Percentiles rank a stretch among this genome's conserved stretches.
Evolutionary conservation across 2,113 vertebrate species (phyloP).

Genomic region (Jacana jacana): DNA sequence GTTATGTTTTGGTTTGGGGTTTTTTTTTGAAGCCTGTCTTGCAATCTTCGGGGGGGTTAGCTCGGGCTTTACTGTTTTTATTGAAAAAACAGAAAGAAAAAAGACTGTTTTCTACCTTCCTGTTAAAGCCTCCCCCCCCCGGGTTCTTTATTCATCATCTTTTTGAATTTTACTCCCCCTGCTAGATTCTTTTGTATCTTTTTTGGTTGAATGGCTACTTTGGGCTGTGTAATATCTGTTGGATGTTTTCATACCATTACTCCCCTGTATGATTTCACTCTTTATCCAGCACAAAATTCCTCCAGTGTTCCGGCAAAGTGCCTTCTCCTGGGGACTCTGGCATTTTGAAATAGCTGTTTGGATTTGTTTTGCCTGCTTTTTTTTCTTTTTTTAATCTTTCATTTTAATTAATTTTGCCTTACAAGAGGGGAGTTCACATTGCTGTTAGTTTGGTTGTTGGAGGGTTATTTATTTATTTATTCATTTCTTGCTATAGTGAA

Average conservation of each 20-base stretch:
- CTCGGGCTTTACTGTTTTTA: not conserved
- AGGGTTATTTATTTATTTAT: too few species aligned
- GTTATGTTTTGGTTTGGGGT: not conserved
- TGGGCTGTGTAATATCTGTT: not conserved
- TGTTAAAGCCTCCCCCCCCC: not conserved
- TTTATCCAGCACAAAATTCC: not conserved
- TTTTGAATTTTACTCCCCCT: not conserved
- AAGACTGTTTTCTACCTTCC: not conserved
- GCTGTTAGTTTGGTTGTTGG: too few species aligned
- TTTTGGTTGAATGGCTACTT: not conserved
- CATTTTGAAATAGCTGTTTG: not conserved
- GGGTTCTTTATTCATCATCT: not conserved
- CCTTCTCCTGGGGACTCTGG: not conserved
- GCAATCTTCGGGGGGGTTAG: not conserved
- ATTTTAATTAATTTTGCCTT: not conserved
- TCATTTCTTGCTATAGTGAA: not conserved
- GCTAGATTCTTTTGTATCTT: not conserved
- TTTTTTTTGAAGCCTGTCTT: conserved; percentile 20
- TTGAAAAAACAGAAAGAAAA: not conserved
- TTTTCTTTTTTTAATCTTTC: too few species aligned
- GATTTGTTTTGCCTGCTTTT: not conserved
- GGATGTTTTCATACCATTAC: not conserved
- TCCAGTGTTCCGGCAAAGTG: not conserved
- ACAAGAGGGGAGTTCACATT: not conserved
- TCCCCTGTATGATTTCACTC: not conserved